Percentiles rank a stretch among this genome's conserved stretches.
These are phyloP conservation scores for Drosophila pseudotakahashii DNA, from an alignment of 2,888 invertebrate species.

Conservation along the genomic window DNA sequence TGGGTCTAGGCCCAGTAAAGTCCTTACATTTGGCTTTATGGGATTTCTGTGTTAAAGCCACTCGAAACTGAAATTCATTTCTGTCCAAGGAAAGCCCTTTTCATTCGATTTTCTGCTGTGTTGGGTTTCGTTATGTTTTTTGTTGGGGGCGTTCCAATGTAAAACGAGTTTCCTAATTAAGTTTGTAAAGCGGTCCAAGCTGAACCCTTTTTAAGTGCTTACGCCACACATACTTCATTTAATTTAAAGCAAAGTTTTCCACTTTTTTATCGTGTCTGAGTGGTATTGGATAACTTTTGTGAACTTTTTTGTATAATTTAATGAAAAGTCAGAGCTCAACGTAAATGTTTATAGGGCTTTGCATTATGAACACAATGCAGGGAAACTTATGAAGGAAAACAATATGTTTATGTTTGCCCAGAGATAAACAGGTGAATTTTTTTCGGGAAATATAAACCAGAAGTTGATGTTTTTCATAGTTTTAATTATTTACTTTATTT, in stretches of 20 bases:
- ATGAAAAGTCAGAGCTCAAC: slow-evolving; percentile 60
- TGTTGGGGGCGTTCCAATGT: slow-evolving; percentile 7
- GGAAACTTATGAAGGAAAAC: background rate
- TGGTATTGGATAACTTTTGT: slow-evolving; percentile 65
- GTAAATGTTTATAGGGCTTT: background rate
- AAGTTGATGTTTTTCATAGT: background rate
- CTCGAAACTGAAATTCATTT: slow-evolving; percentile 51
- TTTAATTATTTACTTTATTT: background rate
- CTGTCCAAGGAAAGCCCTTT: slow-evolving; percentile 7
- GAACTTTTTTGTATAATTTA: slow-evolving; percentile 12
- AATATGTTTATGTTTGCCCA: background rate
- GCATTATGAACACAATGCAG: background rate
- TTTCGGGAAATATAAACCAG: no score
- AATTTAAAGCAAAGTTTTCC: slow-evolving; percentile 61
- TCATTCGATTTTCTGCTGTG: slow-evolving; percentile 68
- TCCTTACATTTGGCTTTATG: slow-evolving; percentile 51
- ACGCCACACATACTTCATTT: slow-evolving; percentile 50
- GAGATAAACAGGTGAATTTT: background rate
- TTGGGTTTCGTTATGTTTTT: slow-evolving; percentile 40
- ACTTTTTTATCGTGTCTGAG: slow-evolving; percentile 39
- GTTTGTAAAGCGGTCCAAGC: slow-evolving; percentile 45
- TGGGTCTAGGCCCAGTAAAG: slow-evolving; percentile 25
- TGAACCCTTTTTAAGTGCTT: slow-evolving; percentile 66
- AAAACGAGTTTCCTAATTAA: slow-evolving; percentile 66
- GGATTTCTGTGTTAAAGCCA: slow-evolving; percentile 48